phyloP scores from a whole-genome alignment of 2,797 vertebrate genomes.

The Alca torda region DNA sequence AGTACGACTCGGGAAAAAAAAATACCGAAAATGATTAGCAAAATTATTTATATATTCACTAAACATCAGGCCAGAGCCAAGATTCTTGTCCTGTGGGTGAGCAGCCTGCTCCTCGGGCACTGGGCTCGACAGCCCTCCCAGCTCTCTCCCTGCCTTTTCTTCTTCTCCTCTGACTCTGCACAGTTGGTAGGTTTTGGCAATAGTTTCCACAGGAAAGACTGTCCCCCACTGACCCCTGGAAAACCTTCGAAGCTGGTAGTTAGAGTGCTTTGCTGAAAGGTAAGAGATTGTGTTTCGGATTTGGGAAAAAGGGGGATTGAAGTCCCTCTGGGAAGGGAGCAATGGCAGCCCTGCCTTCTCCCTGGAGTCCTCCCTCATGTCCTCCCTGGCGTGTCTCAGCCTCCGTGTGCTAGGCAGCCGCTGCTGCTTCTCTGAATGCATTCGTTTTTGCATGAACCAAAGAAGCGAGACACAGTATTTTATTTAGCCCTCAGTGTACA shows the following conservation, averaged over 20 bases:
- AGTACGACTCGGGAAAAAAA: background rate
- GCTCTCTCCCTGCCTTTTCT: background rate
- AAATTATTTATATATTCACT: background rate
- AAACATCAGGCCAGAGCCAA: background rate
- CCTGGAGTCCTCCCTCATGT: background rate
- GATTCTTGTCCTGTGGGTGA: background rate
- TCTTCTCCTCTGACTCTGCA: background rate
- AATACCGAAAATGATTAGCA: background rate
- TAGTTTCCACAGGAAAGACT: background rate
- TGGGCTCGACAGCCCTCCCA: background rate
- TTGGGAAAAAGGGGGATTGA: rapidly evolving
- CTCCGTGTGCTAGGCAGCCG: background rate
- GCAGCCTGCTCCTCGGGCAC: background rate
- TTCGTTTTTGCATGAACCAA: background rate
- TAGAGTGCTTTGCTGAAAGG: background rate
- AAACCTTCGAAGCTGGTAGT: background rate
- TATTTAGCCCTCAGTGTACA: background rate
- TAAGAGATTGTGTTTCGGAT: background rate
- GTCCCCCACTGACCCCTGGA: background rate
- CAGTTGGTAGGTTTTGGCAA: background rate
- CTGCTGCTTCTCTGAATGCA: background rate
- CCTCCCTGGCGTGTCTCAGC: background rate
- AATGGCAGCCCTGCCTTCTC: rapidly evolving
- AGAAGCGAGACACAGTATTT: background rate
- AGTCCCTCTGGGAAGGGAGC: rapidly evolving